Base-by-base conservation (phyloP, 1,140 invertebrate genomes). In the Drosophila tristis region DNA sequence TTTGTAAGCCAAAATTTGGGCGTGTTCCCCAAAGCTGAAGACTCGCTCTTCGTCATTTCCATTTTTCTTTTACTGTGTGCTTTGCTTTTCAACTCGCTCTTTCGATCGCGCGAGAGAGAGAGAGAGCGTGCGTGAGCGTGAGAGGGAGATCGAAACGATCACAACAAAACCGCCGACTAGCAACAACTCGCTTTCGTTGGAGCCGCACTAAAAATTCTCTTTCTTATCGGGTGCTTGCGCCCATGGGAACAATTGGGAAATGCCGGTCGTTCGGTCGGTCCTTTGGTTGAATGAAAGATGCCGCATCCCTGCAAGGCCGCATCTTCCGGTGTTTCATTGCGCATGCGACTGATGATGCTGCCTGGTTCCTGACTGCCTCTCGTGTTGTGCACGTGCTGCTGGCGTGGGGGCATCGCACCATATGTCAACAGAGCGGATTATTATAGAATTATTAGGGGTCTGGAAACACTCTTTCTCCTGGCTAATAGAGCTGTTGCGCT, bases 11-110 rank as follows among this genome's bases (percentile, higher is more conserved):
- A 84, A 66, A 80, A 57, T 87, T 87, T 73, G 84, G 84, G 84
- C 84, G 84, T 87, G 84, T 89, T 79, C 84, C 85, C 72, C 84
- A 82, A 78, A 76, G 84, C 49, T 84, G 84, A 56, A 73, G 66
- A 87, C 82, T 87, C 75, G 78, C 86, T 71, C 67, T 54, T 54
- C 51, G 51, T 42, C 31, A 42, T 39, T 26, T 71, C 45, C 84
- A 73, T 82, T 87, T 39, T 74, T 76, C 49, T 68, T 74, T 89
- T 81, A 57, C 43, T 51, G 71, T 60, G 59, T 78, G 62, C 51
- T 76, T 85, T 72, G 65, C 63, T 81, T 72, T 78, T 57, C 20
- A 86, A 85, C 76, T 85, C 80, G 63, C 75, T 87, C 84, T 89
- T 78, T 60, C 51, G 82, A 81, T 77, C 81, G 64, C 15, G n/a